phyloP scores from a whole-genome alignment of 2,888 invertebrate species.

The Agriopis aurantiaria region DNA sequence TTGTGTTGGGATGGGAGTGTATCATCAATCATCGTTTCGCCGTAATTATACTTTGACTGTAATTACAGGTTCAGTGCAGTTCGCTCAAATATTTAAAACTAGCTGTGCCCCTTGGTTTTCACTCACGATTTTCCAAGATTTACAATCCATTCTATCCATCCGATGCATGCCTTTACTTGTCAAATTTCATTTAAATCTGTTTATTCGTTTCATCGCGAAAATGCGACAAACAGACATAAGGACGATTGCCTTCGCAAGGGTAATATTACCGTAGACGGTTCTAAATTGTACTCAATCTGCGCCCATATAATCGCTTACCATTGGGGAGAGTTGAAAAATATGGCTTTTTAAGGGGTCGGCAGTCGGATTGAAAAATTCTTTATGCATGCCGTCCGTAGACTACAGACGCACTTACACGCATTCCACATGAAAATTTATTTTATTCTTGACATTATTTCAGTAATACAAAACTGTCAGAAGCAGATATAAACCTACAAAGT shows the following conservation, averaged over 20 bases:
- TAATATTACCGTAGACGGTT: neutral
- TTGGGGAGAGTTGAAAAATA: neutral
- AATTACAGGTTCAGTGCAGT: constrained; percentile 12
- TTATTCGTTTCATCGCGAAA: too few species aligned
- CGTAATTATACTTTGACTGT: constrained; percentile 18
- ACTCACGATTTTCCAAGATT: neutral
- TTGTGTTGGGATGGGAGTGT: constrained; percentile 11
- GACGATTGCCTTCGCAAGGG: neutral
- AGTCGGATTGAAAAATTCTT: neutral
- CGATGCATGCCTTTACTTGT: too few species aligned
- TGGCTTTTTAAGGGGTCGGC: neutral
- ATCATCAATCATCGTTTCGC: constrained; percentile 19
- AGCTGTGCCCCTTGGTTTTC: neutral
- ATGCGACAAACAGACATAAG: neutral
- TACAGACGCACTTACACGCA: neutral
- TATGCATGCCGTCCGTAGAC: neutral
- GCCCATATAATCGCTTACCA: neutral
- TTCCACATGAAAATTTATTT: neutral
- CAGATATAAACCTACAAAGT: too few species aligned
- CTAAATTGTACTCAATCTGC: constrained; percentile 1
- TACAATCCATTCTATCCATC: too few species aligned
- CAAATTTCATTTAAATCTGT: too few species aligned
- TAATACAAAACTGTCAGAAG: too few species aligned
- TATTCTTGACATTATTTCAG: too few species aligned
- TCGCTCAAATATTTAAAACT: constrained; percentile 1